Conservation (phyloP, 1,140 invertebrate species). For the Doryteuthis pealeii region DNA sequence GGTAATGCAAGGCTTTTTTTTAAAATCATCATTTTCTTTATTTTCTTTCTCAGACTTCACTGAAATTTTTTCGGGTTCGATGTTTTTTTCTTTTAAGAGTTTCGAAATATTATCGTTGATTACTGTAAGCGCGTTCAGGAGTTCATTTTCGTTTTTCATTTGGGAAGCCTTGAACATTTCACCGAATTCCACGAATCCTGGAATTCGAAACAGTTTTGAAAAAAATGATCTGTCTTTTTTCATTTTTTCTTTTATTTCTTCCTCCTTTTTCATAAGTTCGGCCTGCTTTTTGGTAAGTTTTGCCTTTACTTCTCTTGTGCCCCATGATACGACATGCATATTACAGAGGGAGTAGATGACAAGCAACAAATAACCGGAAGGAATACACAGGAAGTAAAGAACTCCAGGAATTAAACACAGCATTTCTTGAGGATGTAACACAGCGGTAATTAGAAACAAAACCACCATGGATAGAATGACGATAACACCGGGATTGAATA, state of each 20-base stretch:
- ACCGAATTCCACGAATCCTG: too few species aligned
- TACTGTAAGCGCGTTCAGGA: too few species aligned
- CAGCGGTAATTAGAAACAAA: constrained; percentile 47
- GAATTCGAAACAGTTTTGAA: too few species aligned
- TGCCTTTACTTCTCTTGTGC: constrained; percentile 48
- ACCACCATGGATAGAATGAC: constrained; percentile 43
- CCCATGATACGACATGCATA: constrained; percentile 54
- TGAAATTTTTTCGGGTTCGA: background rate
- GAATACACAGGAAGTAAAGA: constrained; percentile 54
- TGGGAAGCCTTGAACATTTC: too few species aligned
- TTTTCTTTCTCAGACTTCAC: background rate
- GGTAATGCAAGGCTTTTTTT: background rate
- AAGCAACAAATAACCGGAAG: constrained; percentile 53
- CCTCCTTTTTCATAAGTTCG: too few species aligned
- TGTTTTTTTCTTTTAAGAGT: background rate
- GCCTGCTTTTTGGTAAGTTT: constrained; percentile 26
- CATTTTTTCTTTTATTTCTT: too few species aligned
- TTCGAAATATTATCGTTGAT: background rate
- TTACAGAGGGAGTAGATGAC: constrained; percentile 55
- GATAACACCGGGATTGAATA: constrained; percentile 48
- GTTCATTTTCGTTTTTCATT: too few species aligned
- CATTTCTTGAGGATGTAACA: constrained; percentile 54
- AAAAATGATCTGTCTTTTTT: too few species aligned
- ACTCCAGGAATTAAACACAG: constrained; percentile 46
- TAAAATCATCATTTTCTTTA: background rate